These are phyloP conservation scores for Enteromius afrohamiltoni DNA, from an alignment of 2,797 vertebrate species.

Conservation along the genomic window DNA sequence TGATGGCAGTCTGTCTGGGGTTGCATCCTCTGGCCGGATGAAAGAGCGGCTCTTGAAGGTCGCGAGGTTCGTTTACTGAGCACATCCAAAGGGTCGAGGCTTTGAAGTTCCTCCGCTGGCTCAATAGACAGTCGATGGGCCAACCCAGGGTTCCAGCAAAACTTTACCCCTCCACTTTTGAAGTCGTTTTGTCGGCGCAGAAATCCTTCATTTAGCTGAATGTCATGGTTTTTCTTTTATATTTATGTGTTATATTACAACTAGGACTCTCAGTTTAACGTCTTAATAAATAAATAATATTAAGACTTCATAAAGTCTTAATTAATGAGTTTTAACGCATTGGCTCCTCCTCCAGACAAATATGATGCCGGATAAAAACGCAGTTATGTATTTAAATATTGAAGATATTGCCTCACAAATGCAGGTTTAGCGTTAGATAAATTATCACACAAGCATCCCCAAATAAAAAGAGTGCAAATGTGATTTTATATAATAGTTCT, in stretches of 20 bases:
- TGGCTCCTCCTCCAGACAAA: neutral
- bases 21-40: constrained; percentile 24
- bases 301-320: too few species aligned
- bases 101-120: constrained; percentile 46
- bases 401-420: neutral
- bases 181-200: constrained; percentile 26
- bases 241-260: neutral
- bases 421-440: too few species aligned
- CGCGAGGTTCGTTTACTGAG: constrained; percentile 41
- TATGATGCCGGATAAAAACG: neutral
- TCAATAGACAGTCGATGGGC: constrained; percentile 44
- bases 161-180: constrained; percentile 6
- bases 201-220: neutral
- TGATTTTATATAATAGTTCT: too few species aligned
- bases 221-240: neutral
- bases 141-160: constrained; percentile 24
- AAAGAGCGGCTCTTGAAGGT: constrained; percentile 40
- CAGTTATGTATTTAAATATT: neutral
- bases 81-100: constrained; percentile 47
- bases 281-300: too few species aligned
- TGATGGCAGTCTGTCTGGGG: constrained; percentile 10
- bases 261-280: neutral
- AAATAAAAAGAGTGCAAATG: too few species aligned
- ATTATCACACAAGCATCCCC: too few species aligned
- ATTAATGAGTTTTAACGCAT: neutral